Conservation (phyloP, 2,888 invertebrate species). For the Lasioglossum malachurum region DNA sequence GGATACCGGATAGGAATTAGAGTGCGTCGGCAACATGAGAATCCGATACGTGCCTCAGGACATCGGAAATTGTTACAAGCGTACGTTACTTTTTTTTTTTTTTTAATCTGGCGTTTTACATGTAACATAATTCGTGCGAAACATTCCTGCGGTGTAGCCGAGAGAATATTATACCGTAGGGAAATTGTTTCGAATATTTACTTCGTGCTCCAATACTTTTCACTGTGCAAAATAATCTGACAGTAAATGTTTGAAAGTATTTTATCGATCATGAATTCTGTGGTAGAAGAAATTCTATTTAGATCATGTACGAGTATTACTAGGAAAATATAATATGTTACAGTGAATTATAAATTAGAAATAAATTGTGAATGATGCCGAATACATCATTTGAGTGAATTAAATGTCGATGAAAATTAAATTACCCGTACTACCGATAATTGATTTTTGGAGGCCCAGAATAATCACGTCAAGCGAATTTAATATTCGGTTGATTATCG, state of each 20-base stretch:
- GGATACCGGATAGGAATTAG: constrained; percentile 34
- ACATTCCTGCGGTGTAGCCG: background rate
- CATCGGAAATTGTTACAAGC: constrained; percentile 73
- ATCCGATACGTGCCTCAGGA: constrained; percentile 80
- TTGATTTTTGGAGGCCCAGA: background rate
- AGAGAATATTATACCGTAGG: background rate
- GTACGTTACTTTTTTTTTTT: constrained; percentile 67
- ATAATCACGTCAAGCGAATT: background rate
- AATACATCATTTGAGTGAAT: background rate
- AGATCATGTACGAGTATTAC: background rate
- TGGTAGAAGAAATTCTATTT: background rate
- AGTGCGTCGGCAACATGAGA: constrained; percentile 73
- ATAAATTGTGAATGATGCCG: background rate
- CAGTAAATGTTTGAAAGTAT: background rate
- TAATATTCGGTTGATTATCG: background rate
- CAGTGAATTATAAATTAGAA: no score
- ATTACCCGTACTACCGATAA: background rate
- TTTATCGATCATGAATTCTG: background rate
- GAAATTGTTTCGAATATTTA: background rate
- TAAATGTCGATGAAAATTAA: background rate
- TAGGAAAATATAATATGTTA: background rate
- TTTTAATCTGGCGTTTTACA: background rate
- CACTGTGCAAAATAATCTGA: background rate
- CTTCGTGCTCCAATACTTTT: background rate
- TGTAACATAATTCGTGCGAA: background rate